A percentile compares a stretch with the other conserved stretches of the same genome.
Conservation (phyloP, 2,113 vertebrate species). For the Chrysochloris asiatica region DNA sequence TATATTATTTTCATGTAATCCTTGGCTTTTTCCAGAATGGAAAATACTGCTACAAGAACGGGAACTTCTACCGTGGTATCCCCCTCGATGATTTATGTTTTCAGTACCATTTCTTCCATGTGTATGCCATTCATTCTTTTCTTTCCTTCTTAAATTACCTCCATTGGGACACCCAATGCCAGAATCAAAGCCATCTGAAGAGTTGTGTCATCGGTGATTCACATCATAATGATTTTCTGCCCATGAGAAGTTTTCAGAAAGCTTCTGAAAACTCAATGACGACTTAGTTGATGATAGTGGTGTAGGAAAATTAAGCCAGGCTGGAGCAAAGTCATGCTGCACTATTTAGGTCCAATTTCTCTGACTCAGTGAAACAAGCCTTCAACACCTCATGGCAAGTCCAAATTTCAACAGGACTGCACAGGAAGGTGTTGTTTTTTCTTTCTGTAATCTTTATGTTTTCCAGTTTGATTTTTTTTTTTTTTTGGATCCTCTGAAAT, state of each 20-base stretch:
- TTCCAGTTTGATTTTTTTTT: conserved; percentile 77
- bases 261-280: conserved; percentile 78
- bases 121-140: conserved; percentile 82
- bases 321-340: too few relatives aligned
- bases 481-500: conserved; percentile 62
- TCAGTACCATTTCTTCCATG: conserved; percentile 79
- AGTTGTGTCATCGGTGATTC: conserved; percentile 81
- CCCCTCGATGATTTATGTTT: too few relatives aligned
- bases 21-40: conserved; percentile 76
- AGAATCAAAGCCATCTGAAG: conserved; percentile 80
- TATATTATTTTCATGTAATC: conserved; percentile 65
- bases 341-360: conserved; percentile 85
- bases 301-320: too few relatives aligned
- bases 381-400: conserved; percentile 83
- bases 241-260: conserved; percentile 70
- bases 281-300: conserved; percentile 83
- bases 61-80: too few relatives aligned
- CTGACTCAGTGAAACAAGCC: conserved; percentile 73
- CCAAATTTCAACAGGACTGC: too few relatives aligned
- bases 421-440: too few relatives aligned
- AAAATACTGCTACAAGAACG: conserved; percentile 59
- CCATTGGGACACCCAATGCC: conserved; percentile 64
- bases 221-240: conserved; percentile 77
- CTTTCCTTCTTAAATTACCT: conserved; percentile 83
- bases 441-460: too few relatives aligned